A percentile compares a stretch with the other conserved stretches of the same genome.
These are phyloP conservation scores for Drosophila kanapiae DNA, from an alignment of 1,140 invertebrate genomes.

Conservation along the genomic window DNA sequence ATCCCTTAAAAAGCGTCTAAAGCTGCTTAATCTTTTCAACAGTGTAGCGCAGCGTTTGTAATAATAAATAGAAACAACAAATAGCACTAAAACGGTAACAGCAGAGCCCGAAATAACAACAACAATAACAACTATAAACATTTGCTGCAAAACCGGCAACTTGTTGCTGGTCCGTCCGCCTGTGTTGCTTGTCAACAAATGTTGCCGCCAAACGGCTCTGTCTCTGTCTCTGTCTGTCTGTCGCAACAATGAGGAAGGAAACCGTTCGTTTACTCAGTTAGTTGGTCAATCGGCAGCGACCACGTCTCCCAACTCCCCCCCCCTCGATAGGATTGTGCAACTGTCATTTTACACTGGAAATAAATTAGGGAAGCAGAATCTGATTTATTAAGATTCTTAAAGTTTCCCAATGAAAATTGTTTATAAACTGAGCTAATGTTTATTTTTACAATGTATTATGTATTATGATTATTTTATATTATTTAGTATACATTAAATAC, in stretches of 20 bases:
- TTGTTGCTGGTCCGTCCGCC: slow-evolving; percentile 27
- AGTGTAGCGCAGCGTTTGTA: slow-evolving; percentile 23
- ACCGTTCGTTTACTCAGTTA: slow-evolving; percentile 54
- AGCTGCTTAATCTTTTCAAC: background rate
- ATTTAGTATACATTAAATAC: no score
- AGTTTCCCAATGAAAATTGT: no score
- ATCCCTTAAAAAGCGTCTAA: background rate
- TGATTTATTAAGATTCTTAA: background rate
- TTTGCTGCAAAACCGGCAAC: slow-evolving; percentile 31
- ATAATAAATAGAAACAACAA: slow-evolving; percentile 36
- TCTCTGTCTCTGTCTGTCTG: slow-evolving; percentile 17
- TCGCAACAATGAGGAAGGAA: slow-evolving; percentile 68
- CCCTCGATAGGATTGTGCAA: slow-evolving; percentile 33
- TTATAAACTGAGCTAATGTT: no score
- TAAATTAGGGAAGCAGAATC: background rate
- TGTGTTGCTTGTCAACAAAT: slow-evolving; percentile 36
- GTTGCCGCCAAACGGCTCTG: slow-evolving; percentile 24
- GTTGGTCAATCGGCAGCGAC: slow-evolving; percentile 46
- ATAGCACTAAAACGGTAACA: slow-evolving; percentile 24
- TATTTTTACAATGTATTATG: no score
- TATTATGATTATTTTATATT: no score
- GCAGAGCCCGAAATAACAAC: slow-evolving; percentile 13
- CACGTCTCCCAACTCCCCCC: background rate
- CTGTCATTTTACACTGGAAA: background rate
- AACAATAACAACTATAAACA: slow-evolving; percentile 4